Percentiles rank a stretch among this genome's conserved stretches.
phyloP scores from a whole-genome alignment of 2,797 vertebrate species.

The Acrocephalus scirpaceus region DNA sequence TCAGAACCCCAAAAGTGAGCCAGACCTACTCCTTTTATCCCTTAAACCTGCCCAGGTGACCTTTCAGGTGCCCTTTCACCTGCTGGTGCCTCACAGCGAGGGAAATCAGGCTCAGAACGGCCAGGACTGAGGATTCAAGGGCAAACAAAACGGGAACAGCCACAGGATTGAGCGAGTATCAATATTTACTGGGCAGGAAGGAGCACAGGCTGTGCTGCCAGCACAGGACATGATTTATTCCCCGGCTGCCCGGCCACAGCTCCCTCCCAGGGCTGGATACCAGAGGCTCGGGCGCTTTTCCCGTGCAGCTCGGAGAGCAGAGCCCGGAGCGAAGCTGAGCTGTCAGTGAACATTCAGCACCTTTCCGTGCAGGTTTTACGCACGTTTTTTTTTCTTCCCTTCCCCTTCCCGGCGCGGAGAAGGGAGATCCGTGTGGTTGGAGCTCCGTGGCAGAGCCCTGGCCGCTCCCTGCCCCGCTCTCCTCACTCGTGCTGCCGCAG shows the following conservation, averaged over 20 bases:
- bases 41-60: fast-evolving
- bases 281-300: not conserved
- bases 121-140: not conserved
- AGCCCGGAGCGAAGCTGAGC: not conserved
- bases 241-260: not conserved
- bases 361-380: fast-evolving
- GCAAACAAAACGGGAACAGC: not conserved
- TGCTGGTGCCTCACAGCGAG: not conserved
- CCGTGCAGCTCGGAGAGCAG: not conserved
- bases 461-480: not conserved
- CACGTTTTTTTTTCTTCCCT: fast-evolving
- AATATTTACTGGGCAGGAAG: conserved; percentile 26
- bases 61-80: not conserved
- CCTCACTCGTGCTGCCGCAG: not conserved
- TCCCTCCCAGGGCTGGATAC: not conserved
- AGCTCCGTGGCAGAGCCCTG: not conserved
- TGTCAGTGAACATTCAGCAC: fast-evolving
- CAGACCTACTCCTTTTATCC: not conserved
- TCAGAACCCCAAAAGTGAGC: fast-evolving
- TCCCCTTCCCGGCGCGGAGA: not conserved
- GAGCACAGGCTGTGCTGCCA: not conserved
- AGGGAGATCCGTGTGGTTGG: not conserved
- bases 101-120: not conserved
- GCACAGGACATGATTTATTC: not conserved
- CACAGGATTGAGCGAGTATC: not conserved